Evolutionary conservation across 1,140 invertebrate genomes (phyloP).

Genomic region (Polyergus mexicanus): DNA sequence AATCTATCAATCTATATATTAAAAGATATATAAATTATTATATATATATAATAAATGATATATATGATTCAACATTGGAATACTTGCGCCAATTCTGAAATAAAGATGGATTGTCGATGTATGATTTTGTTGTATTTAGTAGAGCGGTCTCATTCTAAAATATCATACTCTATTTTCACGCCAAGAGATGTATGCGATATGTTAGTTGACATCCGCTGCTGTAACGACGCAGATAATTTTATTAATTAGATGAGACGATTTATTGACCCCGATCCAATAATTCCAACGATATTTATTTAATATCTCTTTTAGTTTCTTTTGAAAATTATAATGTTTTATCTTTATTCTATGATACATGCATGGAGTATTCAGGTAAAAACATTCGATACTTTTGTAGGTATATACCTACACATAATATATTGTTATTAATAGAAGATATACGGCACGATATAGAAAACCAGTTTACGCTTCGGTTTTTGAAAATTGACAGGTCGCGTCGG

Average conservation of each 20-base stretch:
- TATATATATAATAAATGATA: too few species aligned
- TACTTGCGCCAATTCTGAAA: too few species aligned
- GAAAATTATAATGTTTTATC: too few species aligned
- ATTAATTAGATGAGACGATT: background rate
- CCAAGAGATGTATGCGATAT: background rate
- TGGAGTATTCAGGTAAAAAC: background rate
- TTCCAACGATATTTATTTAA: background rate
- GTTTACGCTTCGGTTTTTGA: slow-evolving; percentile 43
- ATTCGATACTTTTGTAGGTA: background rate
- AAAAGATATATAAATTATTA: too few species aligned
- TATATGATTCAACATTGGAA: too few species aligned
- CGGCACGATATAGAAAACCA: background rate
- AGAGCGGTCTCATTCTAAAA: too few species aligned
- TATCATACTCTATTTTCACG: too few species aligned
- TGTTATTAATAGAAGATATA: background rate
- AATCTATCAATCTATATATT: too few species aligned
- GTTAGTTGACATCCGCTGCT: background rate
- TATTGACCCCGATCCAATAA: background rate
- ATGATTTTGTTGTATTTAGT: background rate
- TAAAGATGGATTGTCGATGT: too few species aligned
- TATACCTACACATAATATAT: background rate
- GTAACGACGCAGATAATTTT: background rate
- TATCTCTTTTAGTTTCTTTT: background rate
- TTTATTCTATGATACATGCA: background rate
- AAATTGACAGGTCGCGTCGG: slow-evolving; percentile 23